Evolutionary conservation across 2,888 invertebrate genomes (phyloP).

Genomic region (Dusona sp.): DNA sequence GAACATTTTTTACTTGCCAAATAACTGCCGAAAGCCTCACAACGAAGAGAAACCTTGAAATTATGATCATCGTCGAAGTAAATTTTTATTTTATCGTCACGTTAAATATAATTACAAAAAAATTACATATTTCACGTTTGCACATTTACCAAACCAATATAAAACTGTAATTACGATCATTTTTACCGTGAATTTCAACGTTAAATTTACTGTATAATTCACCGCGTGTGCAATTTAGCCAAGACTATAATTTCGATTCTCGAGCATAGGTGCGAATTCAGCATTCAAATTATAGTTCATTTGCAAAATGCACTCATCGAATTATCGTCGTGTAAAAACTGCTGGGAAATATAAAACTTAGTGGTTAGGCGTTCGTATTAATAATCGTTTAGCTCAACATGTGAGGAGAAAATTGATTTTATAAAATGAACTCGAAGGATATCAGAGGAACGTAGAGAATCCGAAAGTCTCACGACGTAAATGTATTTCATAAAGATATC

Average conservation of each 20-base stretch:
- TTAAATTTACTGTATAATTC: neutral
- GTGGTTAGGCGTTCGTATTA: neutral
- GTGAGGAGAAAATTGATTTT: neutral
- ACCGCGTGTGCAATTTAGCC: neutral
- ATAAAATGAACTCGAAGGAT: neutral
- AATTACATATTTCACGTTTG: neutral
- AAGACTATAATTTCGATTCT: neutral
- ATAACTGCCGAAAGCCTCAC: neutral
- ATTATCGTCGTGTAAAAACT: neutral
- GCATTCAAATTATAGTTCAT: slow-evolving; percentile 13
- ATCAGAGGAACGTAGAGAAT: neutral
- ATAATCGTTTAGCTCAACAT: neutral
- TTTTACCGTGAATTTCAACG: neutral
- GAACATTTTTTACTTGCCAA: neutral
- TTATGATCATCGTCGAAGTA: neutral
- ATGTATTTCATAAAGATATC: neutral
- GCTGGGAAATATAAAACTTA: neutral
- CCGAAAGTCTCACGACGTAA: neutral
- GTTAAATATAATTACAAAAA: neutral
- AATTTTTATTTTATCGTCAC: neutral
- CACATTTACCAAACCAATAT: neutral
- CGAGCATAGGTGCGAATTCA: neutral
- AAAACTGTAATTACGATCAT: neutral
- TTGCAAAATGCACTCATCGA: neutral
- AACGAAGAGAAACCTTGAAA: neutral